phyloP scores from a whole-genome alignment of 2,113 vertebrate genomes.

The Xiphorhynchus elegans region DNA sequence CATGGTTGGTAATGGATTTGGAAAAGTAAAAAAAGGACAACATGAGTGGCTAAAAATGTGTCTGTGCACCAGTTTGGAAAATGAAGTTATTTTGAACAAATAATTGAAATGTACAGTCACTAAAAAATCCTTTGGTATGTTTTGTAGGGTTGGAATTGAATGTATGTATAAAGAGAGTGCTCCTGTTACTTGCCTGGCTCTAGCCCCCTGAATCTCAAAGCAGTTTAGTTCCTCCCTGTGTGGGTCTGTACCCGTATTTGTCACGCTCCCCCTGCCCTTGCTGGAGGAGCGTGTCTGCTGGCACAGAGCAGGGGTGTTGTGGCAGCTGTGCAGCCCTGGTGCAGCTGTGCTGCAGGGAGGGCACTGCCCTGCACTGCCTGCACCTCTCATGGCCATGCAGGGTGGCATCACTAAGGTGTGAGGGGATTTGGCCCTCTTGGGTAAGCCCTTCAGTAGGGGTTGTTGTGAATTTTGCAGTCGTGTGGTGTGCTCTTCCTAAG shows the following conservation, averaged over 20 bases:
- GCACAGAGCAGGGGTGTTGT: not conserved
- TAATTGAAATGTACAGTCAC: not conserved
- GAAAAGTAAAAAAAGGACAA: not conserved
- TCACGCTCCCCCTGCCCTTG: not conserved
- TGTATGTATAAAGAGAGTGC: not conserved
- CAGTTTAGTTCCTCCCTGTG: not conserved
- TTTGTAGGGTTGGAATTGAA: not conserved
- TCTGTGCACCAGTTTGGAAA: not conserved
- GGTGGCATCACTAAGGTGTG: rapidly evolving
- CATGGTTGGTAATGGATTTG: slow-evolving; percentile 39
- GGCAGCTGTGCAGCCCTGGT: not conserved
- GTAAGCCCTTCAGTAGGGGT: not conserved
- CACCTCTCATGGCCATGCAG: rapidly evolving
- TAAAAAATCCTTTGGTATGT: not conserved
- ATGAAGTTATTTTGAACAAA: not conserved
- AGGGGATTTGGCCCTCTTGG: not conserved
- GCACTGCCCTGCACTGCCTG: not conserved
- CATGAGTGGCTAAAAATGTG: not conserved
- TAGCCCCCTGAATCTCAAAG: not conserved
- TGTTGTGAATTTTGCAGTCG: not conserved
- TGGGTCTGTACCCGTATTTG: not conserved
- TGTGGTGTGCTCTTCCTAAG: not conserved
- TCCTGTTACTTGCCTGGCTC: not conserved
- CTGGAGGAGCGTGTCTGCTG: not conserved
- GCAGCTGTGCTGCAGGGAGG: not conserved